phyloP scores from a whole-genome alignment of 2,113 vertebrate species.

The Monopterus albus region DNA sequence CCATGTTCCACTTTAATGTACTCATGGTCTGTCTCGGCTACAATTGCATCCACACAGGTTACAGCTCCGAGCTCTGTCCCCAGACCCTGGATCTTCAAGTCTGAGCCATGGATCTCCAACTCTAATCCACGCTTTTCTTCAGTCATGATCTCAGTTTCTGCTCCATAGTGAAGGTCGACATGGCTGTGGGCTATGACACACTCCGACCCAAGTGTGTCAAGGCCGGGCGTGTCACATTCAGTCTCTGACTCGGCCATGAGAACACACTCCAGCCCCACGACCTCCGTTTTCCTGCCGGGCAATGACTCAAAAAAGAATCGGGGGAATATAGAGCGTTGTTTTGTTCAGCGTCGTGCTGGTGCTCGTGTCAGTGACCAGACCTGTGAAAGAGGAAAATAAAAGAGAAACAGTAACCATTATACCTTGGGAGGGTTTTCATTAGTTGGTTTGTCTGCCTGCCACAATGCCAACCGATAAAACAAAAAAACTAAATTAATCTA shows the following conservation, averaged over 20 bases:
- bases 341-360: conserved; percentile 12
- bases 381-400: conserved; percentile 45
- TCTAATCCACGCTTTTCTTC: conserved; percentile 83
- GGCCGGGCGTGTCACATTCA: conserved; percentile 87
- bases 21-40: conserved; percentile 83
- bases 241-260: conserved; percentile 88
- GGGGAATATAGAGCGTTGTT: conserved; percentile 17
- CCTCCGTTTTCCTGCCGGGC: conserved; percentile 82
- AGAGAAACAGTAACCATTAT: background rate
- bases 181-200: conserved; percentile 87
- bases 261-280: conserved; percentile 86
- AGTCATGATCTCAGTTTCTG: conserved; percentile 85
- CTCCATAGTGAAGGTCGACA: conserved; percentile 85
- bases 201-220: conserved; percentile 87
- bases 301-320: conserved; percentile 62
- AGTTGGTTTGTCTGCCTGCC: background rate
- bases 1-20: conserved; percentile 83
- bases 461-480: background rate
- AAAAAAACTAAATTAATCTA: background rate
- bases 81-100: conserved; percentile 81
- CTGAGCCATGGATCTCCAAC: conserved; percentile 81
- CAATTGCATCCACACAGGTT: conserved; percentile 81
- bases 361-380: conserved; percentile 48
- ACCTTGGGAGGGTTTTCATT: background rate
- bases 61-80: conserved; percentile 79